Evolutionary conservation across 1,140 invertebrate species (phyloP).

Genomic region (Hestina assimilis): DNA sequence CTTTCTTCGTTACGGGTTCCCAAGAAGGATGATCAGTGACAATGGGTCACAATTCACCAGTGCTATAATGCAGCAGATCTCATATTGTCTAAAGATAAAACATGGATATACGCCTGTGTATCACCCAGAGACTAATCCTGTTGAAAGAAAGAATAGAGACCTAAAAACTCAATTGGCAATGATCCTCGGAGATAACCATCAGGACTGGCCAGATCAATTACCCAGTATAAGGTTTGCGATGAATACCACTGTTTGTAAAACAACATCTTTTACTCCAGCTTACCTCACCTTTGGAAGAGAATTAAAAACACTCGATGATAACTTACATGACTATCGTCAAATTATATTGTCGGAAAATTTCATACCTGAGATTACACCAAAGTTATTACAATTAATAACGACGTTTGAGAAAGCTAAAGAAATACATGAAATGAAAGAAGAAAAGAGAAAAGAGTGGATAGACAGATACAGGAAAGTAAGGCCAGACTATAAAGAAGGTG

Average conservation of each 20-base stretch:
- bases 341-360: constrained; percentile 35
- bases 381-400: constrained; percentile 16
- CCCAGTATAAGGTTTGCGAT: constrained; percentile 58
- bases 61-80: constrained; percentile 50
- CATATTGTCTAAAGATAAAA: constrained; percentile 38
- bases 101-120: constrained; percentile 55
- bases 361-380: constrained; percentile 33
- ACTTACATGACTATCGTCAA: constrained; percentile 14
- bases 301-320: constrained; percentile 28
- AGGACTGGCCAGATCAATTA: constrained; percentile 50
- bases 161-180: constrained; percentile 57
- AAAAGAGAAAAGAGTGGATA: constrained; percentile 15
- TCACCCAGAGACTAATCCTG: constrained; percentile 58
- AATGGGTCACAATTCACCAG: constrained; percentile 43
- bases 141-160: constrained; percentile 60
- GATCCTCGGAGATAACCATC: constrained; percentile 47
- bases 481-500: constrained; percentile 30
- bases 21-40: constrained; percentile 42
- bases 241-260: constrained; percentile 56
- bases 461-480: constrained; percentile 32
- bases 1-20: constrained; percentile 36
- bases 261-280: constrained; percentile 62
- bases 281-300: constrained; percentile 55
- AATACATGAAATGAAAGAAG: constrained; percentile 20
- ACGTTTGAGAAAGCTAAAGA: constrained; percentile 32